These are phyloP conservation scores for Apostichopus californicus DNA, from an alignment of 35 echinoderm and acorn worm genomes.

Conservation along the genomic window DNA sequence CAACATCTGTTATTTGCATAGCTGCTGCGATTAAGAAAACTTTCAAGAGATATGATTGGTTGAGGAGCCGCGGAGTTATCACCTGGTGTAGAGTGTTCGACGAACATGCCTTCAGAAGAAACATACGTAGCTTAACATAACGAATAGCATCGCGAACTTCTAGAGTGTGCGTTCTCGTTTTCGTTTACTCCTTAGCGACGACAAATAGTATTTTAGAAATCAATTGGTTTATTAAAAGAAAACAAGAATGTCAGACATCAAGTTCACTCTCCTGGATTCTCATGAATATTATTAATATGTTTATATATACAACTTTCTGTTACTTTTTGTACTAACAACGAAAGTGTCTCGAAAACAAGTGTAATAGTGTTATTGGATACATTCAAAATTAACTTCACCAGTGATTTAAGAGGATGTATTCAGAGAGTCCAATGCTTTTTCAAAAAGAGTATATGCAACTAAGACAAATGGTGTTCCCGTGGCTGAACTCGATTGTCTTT, in stretches of 20 bases:
- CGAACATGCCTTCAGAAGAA: neutral
- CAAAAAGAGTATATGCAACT: slow-evolving; percentile 10
- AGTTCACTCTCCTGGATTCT: neutral
- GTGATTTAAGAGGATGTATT: neutral
- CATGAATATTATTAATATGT: neutral
- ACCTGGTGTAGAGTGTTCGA: neutral
- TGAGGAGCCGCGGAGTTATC: neutral
- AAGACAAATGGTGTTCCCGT: neutral
- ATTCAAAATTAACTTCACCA: neutral
- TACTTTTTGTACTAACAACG: slow-evolving; percentile 3
- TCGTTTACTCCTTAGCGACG: neutral
- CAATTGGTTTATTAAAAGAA: too few species aligned
- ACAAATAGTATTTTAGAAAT: too few species aligned
- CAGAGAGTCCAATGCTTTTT: neutral
- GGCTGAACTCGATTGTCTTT: neutral
- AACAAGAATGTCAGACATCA: too few species aligned
- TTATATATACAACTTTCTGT: slow-evolving; percentile 10
- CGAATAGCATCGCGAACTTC: neutral
- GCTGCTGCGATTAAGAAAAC: neutral
- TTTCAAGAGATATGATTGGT: neutral
- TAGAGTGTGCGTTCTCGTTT: neutral
- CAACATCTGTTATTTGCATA: neutral
- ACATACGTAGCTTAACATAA: neutral
- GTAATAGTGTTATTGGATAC: neutral
- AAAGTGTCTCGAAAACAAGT: neutral